phyloP scores from a whole-genome alignment of 1,140 invertebrate species.

The Acromyrmex charruanus region DNA sequence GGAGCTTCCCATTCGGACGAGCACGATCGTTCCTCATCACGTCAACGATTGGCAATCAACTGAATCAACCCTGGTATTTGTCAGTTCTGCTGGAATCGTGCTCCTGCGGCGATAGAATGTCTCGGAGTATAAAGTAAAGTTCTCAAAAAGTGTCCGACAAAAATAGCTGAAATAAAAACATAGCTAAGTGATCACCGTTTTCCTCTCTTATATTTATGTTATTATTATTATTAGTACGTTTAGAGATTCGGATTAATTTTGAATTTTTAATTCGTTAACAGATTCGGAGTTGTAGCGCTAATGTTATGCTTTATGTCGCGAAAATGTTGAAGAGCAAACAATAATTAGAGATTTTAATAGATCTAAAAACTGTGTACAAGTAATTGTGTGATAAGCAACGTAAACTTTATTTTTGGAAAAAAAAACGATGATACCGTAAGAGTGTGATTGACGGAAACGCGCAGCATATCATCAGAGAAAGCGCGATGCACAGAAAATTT shows the following conservation, averaged over 20 bases:
- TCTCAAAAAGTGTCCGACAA: neutral
- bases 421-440: neutral
- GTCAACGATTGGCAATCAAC: neutral
- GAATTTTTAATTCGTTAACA: neutral
- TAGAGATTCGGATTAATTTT: neutral
- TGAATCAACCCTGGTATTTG: neutral
- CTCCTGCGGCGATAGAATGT: neutral
- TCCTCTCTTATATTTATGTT: neutral
- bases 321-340: neutral
- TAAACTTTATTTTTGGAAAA: neutral
- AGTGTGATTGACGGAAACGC: neutral
- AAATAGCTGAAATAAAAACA: neutral
- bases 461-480: neutral
- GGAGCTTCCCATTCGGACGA: neutral
- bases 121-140: neutral
- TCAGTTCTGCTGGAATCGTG: neutral
- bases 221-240: neutral
- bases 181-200: neutral
- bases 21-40: neutral
- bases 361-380: neutral
- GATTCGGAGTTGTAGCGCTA: neutral
- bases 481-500: conserved; percentile 47
- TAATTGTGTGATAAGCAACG: neutral
- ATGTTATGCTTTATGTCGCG: neutral
- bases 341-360: neutral